A percentile compares a stretch with the other conserved stretches of the same genome.
Conservation (phyloP, 2,888 invertebrate species). For the Drosophila dives region DNA sequence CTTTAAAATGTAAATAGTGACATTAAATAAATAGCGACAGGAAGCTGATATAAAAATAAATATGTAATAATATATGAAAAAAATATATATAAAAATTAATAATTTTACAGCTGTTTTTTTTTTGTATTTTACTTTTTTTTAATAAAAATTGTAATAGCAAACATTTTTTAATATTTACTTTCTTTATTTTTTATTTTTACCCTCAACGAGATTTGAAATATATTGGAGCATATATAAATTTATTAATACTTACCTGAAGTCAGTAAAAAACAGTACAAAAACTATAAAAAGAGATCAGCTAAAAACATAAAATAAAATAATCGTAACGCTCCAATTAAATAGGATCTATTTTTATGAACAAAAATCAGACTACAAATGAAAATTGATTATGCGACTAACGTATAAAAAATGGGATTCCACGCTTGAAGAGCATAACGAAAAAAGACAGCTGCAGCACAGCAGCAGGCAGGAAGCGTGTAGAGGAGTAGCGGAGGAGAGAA, state of each 20-base stretch:
- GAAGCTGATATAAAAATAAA: too few species aligned
- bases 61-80: too few species aligned
- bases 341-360: background rate
- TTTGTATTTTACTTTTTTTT: fast-evolving
- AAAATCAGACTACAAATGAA: background rate
- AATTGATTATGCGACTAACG: background rate
- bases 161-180: too few species aligned
- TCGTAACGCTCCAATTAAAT: background rate
- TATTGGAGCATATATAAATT: background rate
- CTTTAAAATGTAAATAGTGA: background rate
- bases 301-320: background rate
- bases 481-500: background rate
- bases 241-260: background rate
- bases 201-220: background rate
- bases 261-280: background rate
- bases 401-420: slow-evolving; percentile 1
- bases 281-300: background rate
- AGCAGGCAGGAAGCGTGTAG: slow-evolving; percentile 25
- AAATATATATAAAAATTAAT: too few species aligned
- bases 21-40: too few species aligned
- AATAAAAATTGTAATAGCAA: too few species aligned
- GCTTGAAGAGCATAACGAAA: slow-evolving; percentile 5
- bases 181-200: too few species aligned
- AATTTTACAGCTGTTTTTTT: background rate
- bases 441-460: slow-evolving; percentile 37